These are phyloP conservation scores for Cyclophora punctaria DNA, from an alignment of 2,888 invertebrate genomes.

Conservation along the genomic window DNA sequence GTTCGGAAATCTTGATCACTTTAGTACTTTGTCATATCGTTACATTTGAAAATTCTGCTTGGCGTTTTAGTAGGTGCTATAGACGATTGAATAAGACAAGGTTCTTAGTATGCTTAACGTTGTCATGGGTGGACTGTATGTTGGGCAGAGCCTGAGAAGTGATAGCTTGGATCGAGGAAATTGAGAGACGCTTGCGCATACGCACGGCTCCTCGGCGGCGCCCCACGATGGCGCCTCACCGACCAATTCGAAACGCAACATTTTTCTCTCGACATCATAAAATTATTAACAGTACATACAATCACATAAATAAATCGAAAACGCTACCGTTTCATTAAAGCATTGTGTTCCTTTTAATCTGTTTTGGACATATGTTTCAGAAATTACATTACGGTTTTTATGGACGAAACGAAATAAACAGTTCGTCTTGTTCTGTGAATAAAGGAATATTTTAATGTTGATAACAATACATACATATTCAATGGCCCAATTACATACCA, in stretches of 20 bases:
- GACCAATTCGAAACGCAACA: conserved; percentile 36
- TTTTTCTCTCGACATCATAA: conserved; percentile 45
- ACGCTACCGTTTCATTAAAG: conserved; percentile 28
- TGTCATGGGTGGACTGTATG: conserved; percentile 34
- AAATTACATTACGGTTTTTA: too few relatives aligned
- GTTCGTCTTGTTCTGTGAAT: too few relatives aligned
- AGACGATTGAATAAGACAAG: too few relatives aligned
- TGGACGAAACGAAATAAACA: too few relatives aligned
- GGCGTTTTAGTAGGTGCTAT: too few relatives aligned
- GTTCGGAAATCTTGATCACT: too few relatives aligned
- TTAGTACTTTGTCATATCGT: too few relatives aligned
- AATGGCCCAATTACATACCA: too few relatives aligned
- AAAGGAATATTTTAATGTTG: too few relatives aligned
- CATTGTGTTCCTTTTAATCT: conserved; percentile 10
- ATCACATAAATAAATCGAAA: conserved; percentile 19
- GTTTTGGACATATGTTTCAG: neutral
- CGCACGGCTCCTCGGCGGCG: conserved; percentile 38
- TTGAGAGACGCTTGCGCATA: conserved; percentile 26
- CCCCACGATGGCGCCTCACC: conserved; percentile 55
- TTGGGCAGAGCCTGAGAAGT: conserved; percentile 18
- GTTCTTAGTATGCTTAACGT: too few relatives aligned
- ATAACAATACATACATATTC: too few relatives aligned
- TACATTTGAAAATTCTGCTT: too few relatives aligned
- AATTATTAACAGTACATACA: conserved; percentile 40
- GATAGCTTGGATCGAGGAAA: conserved; percentile 62